Evolutionary conservation across 2,888 invertebrate genomes (phyloP).

Genomic region (Buathra laborator): DNA sequence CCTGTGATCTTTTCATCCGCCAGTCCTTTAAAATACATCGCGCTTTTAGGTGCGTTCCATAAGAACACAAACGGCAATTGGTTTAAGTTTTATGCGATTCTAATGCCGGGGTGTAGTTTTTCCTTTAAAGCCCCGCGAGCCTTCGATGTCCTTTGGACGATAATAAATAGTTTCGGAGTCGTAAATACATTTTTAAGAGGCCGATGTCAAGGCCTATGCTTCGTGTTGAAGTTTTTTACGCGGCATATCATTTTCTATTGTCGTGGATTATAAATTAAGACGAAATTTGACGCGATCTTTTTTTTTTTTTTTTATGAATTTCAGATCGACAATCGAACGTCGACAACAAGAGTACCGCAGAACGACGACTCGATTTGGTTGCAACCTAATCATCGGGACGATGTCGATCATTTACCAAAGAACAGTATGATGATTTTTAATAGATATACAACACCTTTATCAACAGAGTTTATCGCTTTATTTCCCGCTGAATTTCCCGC

Average conservation of each 20-base stretch:
- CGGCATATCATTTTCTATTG: not conserved
- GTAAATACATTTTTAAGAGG: not conserved
- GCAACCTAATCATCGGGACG: slow-evolving; percentile 60
- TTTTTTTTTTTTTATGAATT: slow-evolving; percentile 68
- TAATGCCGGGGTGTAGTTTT: slow-evolving; percentile 35
- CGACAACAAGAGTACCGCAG: slow-evolving; percentile 52
- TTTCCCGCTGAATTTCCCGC: not conserved
- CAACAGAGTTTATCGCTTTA: not conserved
- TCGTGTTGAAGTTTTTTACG: not conserved
- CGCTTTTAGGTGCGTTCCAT: not conserved
- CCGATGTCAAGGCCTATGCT: not conserved
- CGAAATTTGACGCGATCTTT: not conserved
- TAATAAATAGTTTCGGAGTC: not conserved
- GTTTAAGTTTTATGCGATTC: slow-evolving; percentile 1
- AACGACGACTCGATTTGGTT: slow-evolving; percentile 60
- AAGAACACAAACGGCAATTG: slow-evolving; percentile 28
- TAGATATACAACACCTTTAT: not conserved
- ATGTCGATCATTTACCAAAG: slow-evolving; percentile 73
- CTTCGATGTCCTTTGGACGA: slow-evolving; percentile 18
- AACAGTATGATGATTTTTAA: slow-evolving; percentile 72
- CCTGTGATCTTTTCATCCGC: not conserved
- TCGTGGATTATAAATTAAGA: slow-evolving; percentile 9
- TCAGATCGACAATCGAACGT: slow-evolving; percentile 72
- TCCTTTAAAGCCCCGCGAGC: not conserved
- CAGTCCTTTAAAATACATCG: slow-evolving; percentile 6